Evolutionary conservation across 2,888 invertebrate genomes (phyloP).

Genomic region (Cryptocephalus primarius): DNA sequence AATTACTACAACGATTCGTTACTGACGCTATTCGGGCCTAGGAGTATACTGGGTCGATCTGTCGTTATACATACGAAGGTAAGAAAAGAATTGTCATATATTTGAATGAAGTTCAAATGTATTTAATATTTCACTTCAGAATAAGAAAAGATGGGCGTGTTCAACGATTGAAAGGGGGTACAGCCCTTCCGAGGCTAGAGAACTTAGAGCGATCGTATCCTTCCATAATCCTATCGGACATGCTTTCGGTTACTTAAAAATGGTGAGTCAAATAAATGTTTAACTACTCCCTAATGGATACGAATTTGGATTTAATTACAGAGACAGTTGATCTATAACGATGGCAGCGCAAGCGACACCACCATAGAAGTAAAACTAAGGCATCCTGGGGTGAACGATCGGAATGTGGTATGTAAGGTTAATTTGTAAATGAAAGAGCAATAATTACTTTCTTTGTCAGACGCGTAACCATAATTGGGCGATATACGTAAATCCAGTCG

Average conservation of each 20-base stretch:
- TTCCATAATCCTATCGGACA: conserved; percentile 84
- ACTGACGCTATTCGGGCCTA: conserved; percentile 68
- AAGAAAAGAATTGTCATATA: conserved; percentile 6
- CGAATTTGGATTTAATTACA: conserved; percentile 27
- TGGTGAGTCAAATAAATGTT: conserved; percentile 43
- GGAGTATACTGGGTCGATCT: conserved; percentile 77
- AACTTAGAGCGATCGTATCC: conserved; percentile 77
- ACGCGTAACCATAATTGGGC: conserved; percentile 82
- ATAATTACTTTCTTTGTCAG: conserved; percentile 35
- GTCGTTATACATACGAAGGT: conserved; percentile 70
- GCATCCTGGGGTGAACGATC: conserved; percentile 77
- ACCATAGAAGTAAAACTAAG: conserved; percentile 78
- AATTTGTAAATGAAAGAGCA: background rate
- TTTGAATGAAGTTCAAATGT: background rate
- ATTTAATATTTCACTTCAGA: conserved; percentile 24
- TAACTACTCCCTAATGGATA: too few species aligned
- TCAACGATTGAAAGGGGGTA: conserved; percentile 78
- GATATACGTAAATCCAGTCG: conserved; percentile 83
- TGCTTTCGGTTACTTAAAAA: conserved; percentile 74
- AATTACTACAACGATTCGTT: conserved; percentile 67
- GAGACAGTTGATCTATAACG: conserved; percentile 79
- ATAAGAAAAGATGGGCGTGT: conserved; percentile 67
- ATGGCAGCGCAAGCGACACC: conserved; percentile 81
- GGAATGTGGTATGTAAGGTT: conserved; percentile 53
- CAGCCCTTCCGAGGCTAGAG: conserved; percentile 75